These are phyloP conservation scores for Craterocephalus amniculus DNA, from an alignment of 2,797 vertebrate species.

Conservation along the genomic window DNA sequence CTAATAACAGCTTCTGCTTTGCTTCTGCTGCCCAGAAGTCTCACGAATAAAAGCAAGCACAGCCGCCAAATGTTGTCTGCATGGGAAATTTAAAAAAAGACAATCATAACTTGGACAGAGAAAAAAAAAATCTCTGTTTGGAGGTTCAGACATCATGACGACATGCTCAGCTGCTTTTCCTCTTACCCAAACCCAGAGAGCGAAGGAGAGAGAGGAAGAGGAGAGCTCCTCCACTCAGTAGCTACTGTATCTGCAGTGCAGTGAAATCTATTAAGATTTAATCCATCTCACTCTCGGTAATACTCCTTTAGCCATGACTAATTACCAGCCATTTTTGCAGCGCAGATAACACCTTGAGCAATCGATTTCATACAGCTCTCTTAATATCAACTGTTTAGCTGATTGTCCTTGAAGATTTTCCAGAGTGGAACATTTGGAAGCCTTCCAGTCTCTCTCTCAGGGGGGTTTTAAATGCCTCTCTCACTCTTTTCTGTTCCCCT, in stretches of 20 bases:
- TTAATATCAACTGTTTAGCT: conserved; percentile 80
- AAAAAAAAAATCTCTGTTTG: conserved; percentile 21
- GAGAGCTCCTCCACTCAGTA: conserved; percentile 41
- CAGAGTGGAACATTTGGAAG: conserved; percentile 70
- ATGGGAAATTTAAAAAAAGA: conserved; percentile 21
- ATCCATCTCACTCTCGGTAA: conserved; percentile 70
- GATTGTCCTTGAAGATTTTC: conserved; percentile 82
- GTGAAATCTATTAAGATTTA: conserved; percentile 80
- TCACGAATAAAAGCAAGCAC: conserved; percentile 30
- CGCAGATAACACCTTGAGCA: conserved; percentile 77
- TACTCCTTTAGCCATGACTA: conserved; percentile 80
- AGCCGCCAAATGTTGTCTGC: conserved; percentile 31
- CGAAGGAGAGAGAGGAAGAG: conserved; percentile 1
- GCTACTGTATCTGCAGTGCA: conserved; percentile 74
- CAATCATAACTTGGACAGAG: not conserved
- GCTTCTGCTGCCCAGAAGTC: conserved; percentile 21
- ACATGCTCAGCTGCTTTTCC: conserved; percentile 39
- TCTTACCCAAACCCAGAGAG: conserved; percentile 32
- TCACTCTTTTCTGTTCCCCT: conserved; percentile 9
- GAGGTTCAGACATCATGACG: conserved; percentile 35
- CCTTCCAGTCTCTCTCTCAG: conserved; percentile 51
- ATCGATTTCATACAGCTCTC: conserved; percentile 79
- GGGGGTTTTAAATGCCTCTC: conserved; percentile 27
- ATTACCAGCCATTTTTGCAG: conserved; percentile 76
- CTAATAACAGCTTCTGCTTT: conserved; percentile 41